A percentile compares a stretch with the other conserved stretches of the same genome.
These are phyloP conservation scores for Henicopernis longicauda DNA, from an alignment of 2,113 vertebrate genomes.

Conservation along the genomic window DNA sequence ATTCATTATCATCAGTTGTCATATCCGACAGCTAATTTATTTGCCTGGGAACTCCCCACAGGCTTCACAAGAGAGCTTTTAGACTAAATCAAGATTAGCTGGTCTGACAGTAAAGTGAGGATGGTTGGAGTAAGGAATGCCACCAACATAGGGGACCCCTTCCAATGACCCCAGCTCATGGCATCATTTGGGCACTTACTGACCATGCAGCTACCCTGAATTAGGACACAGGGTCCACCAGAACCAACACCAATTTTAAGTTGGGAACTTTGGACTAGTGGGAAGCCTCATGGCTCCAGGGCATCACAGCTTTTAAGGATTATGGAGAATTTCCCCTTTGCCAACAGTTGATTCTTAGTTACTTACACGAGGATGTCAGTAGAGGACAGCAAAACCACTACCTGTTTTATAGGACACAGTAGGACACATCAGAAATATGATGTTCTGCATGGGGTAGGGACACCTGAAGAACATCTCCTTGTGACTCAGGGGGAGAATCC, in stretches of 20 bases:
- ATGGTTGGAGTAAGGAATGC: neutral
- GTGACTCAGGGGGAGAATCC: rapidly evolving
- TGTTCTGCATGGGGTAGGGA: neutral
- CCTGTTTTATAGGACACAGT: neutral
- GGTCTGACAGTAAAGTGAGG: neutral
- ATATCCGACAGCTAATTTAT: neutral
- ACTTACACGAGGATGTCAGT: too few relatives aligned
- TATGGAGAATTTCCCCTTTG: neutral
- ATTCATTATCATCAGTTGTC: conserved; percentile 25
- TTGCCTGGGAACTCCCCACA: conserved; percentile 10
- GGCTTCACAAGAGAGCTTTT: neutral
- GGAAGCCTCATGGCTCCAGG: rapidly evolving
- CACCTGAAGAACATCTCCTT: neutral
- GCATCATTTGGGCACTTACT: neutral
- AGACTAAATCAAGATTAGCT: neutral
- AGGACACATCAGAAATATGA: neutral
- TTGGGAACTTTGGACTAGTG: rapidly evolving
- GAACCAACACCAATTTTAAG: neutral
- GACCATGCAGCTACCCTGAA: neutral
- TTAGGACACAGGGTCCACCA: neutral
- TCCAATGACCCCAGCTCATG: neutral
- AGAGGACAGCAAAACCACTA: neutral
- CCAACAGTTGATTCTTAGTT: neutral
- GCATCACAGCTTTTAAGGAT: neutral
- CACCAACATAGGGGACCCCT: neutral